These are phyloP conservation scores for Ectemnius cavifrons DNA, from an alignment of 2,888 invertebrate genomes.

Conservation along the genomic window DNA sequence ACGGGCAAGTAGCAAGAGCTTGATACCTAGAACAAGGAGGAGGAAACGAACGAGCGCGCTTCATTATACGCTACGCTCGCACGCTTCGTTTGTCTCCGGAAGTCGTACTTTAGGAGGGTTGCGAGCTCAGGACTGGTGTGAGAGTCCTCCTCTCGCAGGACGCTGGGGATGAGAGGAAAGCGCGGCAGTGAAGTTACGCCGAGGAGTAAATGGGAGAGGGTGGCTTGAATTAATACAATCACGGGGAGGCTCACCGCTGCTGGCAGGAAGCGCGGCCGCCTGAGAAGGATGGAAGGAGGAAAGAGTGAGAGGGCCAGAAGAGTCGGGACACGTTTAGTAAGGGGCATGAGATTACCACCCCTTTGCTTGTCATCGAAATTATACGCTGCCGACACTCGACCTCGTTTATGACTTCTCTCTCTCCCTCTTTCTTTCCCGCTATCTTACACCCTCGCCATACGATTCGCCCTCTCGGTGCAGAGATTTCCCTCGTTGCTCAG, in stretches of 20 bases:
- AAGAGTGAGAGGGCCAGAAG: constrained; percentile 10
- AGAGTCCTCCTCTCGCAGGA: constrained; percentile 35
- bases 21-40: constrained; percentile 59
- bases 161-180: constrained; percentile 12
- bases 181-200: constrained; percentile 19
- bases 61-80: constrained; percentile 77
- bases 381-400: constrained; percentile 66
- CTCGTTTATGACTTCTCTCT: constrained; percentile 59
- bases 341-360: constrained; percentile 64
- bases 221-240: constrained; percentile 75
- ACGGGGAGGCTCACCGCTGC: constrained; percentile 63
- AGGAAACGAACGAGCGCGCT: constrained; percentile 74
- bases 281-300: constrained; percentile 24
- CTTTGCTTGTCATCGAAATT: constrained; percentile 71
- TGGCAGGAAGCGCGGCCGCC: constrained; percentile 38
- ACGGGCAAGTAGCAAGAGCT: constrained; percentile 1
- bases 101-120: constrained; percentile 71
- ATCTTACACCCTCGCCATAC: constrained; percentile 6
- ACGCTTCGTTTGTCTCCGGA: constrained; percentile 78
- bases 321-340: constrained; percentile 22
- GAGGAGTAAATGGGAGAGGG: constrained; percentile 59
- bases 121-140: constrained; percentile 35
- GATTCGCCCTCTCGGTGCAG: constrained; percentile 37
- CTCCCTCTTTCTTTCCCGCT: constrained; percentile 23
- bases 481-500: constrained; percentile 34